Base-by-base conservation (phyloP, 2,113 vertebrate species). In the Synchiropus splendidus region DNA sequence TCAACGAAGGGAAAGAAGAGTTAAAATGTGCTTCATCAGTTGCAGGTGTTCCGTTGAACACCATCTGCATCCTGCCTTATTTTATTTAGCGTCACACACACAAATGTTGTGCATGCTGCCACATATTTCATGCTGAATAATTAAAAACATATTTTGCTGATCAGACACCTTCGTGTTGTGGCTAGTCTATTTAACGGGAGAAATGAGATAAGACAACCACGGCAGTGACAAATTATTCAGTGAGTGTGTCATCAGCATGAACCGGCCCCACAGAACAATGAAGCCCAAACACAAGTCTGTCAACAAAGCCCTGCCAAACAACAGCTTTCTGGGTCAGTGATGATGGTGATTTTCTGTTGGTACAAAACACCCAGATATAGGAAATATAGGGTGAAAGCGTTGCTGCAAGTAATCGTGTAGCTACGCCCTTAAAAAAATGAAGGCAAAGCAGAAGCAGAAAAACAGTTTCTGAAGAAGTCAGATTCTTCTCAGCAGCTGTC, bases 231-330 rank as follows among this genome's bases (percentile, higher is more conserved):
- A 40, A 36, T 8, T 6, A 14, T 48, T 18, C 10, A 31, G 45
- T 50, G 18, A 38, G 30, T 27, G 18, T 67, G 36, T 58, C 41
- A 68, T 65, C 42, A 42, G 36, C 18, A 27, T 27, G 21, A 10
- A 14, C 16, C 30, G 8, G 49, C 39, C 46, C 64, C 54, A 72
- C 44, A 32, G 21, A 39, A 74, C 58, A 66, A 57, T 61, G 37
- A 48, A 16, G 31, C 16, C 38, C 37, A 58, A 44, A 17, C 9
- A 18, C 36, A 11, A 14, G 9, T 41, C 17, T 46, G 13, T 6
- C 14, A 53, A 64, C 55, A 43, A 45, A 45, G 31, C 4, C 33
- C 1, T 11, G 31, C 18, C 42, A 31, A 33, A 56, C 54, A 14
- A 27, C 21, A 27, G 8, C 10, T 41, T 48, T 11, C 2, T 45